These are phyloP conservation scores for Kryptopterus vitreolus DNA, from an alignment of 2,797 vertebrate genomes.

Conservation along the genomic window DNA sequence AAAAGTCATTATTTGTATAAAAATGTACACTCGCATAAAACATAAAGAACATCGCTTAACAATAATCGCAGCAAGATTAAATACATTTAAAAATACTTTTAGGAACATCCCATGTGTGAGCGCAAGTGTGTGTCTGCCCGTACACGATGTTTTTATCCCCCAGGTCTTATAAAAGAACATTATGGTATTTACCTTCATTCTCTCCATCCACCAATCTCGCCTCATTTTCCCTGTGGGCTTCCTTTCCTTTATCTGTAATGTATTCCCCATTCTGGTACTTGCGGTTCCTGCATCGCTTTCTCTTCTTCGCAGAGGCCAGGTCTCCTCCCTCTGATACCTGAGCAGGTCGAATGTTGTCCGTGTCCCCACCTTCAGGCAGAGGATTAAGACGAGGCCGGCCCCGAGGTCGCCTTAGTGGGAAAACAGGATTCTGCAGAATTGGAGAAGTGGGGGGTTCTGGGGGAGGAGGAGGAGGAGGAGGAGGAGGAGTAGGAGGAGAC, in stretches of 20 bases:
- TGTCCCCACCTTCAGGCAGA: conserved; percentile 70
- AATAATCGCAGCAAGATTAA: neutral
- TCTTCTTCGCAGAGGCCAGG: conserved; percentile 80
- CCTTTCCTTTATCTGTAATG: conserved; percentile 86
- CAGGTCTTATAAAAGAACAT: neutral
- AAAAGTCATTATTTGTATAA: no score
- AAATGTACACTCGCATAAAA: no score
- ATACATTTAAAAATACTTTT: neutral
- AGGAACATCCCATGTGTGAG: neutral
- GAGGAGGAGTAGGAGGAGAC: conserved; percentile 64
- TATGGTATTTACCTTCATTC: conserved; percentile 39
- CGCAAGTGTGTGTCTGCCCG: no score
- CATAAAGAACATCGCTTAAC: neutral
- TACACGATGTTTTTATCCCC: neutral
- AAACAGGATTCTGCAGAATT: conserved; percentile 25
- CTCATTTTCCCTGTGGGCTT: conserved; percentile 70
- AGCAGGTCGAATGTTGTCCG: conserved; percentile 71
- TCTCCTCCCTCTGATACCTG: conserved; percentile 64
- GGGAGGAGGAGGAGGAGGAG: conserved; percentile 57
- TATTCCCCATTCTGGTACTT: conserved; percentile 97
- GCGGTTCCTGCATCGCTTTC: conserved; percentile 86
- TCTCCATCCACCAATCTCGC: conserved; percentile 50
- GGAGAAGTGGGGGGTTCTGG: conserved; percentile 42
- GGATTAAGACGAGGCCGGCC: conserved; percentile 82
- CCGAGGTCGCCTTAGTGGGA: conserved; percentile 73